Conservation (phyloP, 2,113 vertebrate genomes). For the Macquaria australasica region DNA sequence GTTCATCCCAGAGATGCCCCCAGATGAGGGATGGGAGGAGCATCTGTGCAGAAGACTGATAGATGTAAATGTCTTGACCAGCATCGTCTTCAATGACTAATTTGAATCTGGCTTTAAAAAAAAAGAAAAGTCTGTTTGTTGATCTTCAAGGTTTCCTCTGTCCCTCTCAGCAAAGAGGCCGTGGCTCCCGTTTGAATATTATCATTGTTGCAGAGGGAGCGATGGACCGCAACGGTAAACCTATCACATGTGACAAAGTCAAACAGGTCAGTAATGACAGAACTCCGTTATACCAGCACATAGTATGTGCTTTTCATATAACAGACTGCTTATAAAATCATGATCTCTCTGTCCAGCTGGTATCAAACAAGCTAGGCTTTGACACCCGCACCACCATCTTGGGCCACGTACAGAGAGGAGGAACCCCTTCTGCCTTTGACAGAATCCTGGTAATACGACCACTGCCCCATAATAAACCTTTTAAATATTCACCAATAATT, state of each 20-base stretch:
- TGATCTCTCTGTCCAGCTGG: slow-evolving; percentile 81
- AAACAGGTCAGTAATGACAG: slow-evolving; percentile 85
- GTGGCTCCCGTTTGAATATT: slow-evolving; percentile 93
- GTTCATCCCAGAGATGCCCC: slow-evolving; percentile 96
- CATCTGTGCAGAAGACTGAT: slow-evolving; percentile 92
- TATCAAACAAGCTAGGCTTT: slow-evolving; percentile 90
- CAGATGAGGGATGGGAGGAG: slow-evolving; percentile 93
- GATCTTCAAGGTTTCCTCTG: background rate
- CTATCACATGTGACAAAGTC: slow-evolving; percentile 89
- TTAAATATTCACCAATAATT: background rate
- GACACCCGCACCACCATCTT: slow-evolving; percentile 95
- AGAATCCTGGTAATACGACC: slow-evolving; percentile 88
- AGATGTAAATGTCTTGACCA: slow-evolving; percentile 80
- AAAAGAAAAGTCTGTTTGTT: background rate
- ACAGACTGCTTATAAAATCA: slow-evolving; percentile 13
- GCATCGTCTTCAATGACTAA: background rate
- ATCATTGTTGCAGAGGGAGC: slow-evolving; percentile 97
- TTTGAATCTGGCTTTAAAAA: background rate
- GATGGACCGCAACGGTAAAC: slow-evolving; percentile 84
- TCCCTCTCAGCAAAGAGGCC: slow-evolving; percentile 85
- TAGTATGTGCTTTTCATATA: background rate
- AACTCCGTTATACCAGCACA: background rate
- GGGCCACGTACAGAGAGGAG: slow-evolving; percentile 95
- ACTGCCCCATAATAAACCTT: background rate
- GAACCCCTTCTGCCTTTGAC: slow-evolving; percentile 95